A percentile compares a stretch with the other conserved stretches of the same genome.
These are phyloP conservation scores for Athalia rosae DNA, from an alignment of 2,888 invertebrate genomes.

Conservation along the genomic window DNA sequence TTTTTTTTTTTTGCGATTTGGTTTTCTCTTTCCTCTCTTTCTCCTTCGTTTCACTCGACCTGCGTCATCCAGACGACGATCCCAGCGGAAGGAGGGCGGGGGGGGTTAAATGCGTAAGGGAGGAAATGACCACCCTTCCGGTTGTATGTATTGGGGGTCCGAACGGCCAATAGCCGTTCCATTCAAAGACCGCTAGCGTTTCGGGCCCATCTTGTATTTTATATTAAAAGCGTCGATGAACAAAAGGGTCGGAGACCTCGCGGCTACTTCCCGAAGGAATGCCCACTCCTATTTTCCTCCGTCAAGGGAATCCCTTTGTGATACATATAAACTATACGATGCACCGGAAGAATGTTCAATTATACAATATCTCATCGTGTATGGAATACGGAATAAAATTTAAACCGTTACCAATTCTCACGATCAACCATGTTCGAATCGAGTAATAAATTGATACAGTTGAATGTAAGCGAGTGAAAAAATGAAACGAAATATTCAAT, in stretches of 20 bases:
- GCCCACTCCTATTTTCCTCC: too few relatives aligned
- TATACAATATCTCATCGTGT: background rate
- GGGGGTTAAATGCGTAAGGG: background rate
- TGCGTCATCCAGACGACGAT: too few relatives aligned
- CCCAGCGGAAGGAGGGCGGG: too few relatives aligned
- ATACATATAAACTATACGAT: background rate
- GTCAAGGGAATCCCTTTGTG: too few relatives aligned
- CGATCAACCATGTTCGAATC: too few relatives aligned
- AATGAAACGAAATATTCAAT: too few relatives aligned
- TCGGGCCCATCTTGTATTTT: constrained; percentile 25
- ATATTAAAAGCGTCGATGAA: constrained; percentile 18
- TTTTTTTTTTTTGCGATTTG: too few relatives aligned
- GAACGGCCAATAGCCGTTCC: constrained; percentile 24
- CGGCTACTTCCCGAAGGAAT: background rate
- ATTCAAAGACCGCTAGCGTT: constrained; percentile 24
- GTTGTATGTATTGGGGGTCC: constrained; percentile 1
- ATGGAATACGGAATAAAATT: background rate
- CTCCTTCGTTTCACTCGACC: too few relatives aligned
- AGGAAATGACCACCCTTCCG: background rate
- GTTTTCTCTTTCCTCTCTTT: too few relatives aligned
- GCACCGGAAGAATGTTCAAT: background rate
- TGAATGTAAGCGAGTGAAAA: too few relatives aligned
- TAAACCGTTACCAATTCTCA: constrained; percentile 2
- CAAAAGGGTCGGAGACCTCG: background rate
- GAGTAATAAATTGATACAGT: too few relatives aligned